Evolutionary conservation across 2,113 vertebrate genomes (phyloP).

Genomic region (Odocoileus hemionus): DNA sequence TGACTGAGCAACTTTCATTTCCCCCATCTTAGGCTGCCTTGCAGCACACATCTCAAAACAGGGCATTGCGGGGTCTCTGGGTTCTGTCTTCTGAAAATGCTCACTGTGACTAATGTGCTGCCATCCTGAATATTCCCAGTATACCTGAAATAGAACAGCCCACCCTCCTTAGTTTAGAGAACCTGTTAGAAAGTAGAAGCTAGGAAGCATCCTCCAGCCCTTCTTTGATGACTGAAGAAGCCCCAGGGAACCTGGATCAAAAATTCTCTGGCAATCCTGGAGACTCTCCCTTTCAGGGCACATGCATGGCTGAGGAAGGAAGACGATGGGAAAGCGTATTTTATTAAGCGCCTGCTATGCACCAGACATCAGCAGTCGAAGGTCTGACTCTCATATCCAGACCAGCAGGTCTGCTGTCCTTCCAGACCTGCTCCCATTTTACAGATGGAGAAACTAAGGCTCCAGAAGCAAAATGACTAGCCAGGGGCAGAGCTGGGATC

Average conservation of each 20-base stretch:
- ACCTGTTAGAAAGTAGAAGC: not conserved
- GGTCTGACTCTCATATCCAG: not conserved
- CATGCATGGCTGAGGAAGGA: rapidly evolving
- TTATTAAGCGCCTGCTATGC: not conserved
- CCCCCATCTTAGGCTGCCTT: not conserved
- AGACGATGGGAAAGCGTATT: rapidly evolving
- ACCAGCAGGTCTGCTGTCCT: no score
- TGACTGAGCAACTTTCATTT: not conserved
- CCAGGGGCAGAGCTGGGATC: not conserved
- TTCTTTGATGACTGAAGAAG: not conserved
- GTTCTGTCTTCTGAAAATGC: not conserved
- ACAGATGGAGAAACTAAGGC: not conserved
- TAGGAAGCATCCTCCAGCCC: not conserved
- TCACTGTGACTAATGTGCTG: not conserved
- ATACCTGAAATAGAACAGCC: not conserved
- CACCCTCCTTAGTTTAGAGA: not conserved
- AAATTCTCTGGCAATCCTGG: not conserved
- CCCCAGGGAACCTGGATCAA: not conserved
- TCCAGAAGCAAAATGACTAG: not conserved
- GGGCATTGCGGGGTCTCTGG: not conserved
- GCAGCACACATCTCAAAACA: not conserved
- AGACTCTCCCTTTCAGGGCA: not conserved
- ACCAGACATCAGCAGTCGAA: not conserved
- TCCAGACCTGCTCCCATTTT: not conserved
- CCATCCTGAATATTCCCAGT: not conserved